Evolutionary conservation across 2,113 vertebrate species (phyloP).

Genomic region (Ellobius talpinus): DNA sequence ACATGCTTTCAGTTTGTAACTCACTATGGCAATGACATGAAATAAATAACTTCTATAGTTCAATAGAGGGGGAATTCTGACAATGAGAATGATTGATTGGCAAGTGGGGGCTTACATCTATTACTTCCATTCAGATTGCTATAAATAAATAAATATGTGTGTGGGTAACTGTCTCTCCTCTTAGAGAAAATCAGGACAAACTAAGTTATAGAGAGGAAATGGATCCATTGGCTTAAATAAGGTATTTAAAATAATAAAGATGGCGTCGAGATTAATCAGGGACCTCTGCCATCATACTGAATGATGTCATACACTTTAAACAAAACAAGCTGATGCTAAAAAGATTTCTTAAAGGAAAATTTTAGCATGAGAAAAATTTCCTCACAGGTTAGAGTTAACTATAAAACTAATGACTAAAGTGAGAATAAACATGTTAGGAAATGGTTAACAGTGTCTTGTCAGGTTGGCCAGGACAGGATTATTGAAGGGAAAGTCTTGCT

Average conservation of each 20-base stretch:
- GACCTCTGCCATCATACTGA: neutral
- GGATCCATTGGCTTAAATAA: conserved; percentile 40
- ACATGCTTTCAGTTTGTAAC: conserved; percentile 60
- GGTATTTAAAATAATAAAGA: conserved; percentile 52
- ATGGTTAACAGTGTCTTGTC: conserved; percentile 74
- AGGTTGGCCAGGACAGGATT: neutral
- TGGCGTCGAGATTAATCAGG: neutral
- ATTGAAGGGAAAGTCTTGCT: conserved; percentile 47
- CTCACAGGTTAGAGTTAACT: conserved; percentile 70
- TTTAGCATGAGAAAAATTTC: neutral
- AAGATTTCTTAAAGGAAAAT: neutral
- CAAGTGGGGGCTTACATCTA: conserved; percentile 9
- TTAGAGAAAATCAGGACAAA: conserved; percentile 3
- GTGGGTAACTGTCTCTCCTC: neutral
- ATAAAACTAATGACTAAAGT: conserved; percentile 38
- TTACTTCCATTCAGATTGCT: conserved; percentile 18
- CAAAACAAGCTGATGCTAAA: conserved; percentile 33
- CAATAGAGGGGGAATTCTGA: conserved; percentile 31
- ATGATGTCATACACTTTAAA: neutral
- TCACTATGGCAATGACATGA: conserved; percentile 64
- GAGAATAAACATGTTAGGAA: conserved; percentile 52
- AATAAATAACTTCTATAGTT: conserved; percentile 72
- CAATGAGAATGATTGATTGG: conserved; percentile 66
- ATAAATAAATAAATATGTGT: conserved; percentile 62
- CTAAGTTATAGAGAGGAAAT: neutral